Conservation (phyloP, 2,113 vertebrate genomes). For the Dissostichus mawsoni region DNA sequence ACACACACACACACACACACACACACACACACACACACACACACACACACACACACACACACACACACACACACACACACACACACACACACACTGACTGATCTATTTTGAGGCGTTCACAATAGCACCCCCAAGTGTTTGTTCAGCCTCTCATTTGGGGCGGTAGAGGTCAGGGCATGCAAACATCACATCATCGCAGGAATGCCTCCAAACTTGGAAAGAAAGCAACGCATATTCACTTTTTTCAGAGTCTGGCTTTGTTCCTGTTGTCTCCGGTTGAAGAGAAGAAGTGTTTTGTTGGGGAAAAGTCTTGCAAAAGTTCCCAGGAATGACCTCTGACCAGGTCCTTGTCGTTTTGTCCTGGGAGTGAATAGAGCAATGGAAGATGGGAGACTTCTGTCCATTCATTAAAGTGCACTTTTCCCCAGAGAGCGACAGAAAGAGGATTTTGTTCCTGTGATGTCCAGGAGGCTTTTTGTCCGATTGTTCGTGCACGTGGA, state of each 20-base stretch:
- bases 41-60: background rate
- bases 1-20: background rate
- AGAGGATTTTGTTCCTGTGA: slow-evolving; percentile 35
- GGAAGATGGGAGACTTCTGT: slow-evolving; percentile 27
- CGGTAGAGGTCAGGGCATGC: slow-evolving; percentile 62
- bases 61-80: background rate
- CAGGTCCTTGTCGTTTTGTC: slow-evolving; percentile 23
- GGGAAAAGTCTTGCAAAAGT: slow-evolving; percentile 9
- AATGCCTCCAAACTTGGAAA: slow-evolving; percentile 41
- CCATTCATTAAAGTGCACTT: slow-evolving; percentile 18
- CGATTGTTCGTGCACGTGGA: slow-evolving; percentile 54
- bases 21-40: too few relatives aligned
- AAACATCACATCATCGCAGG: slow-evolving; percentile 66
- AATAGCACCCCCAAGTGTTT: slow-evolving; percentile 71
- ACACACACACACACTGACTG: slow-evolving; percentile 5
- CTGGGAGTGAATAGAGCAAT: slow-evolving; percentile 19
- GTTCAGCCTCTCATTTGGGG: slow-evolving; percentile 59
- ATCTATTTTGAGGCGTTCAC: slow-evolving; percentile 67
- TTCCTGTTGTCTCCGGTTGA: slow-evolving; percentile 25
- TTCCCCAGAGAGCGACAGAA: slow-evolving; percentile 5
- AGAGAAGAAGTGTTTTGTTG: slow-evolving; percentile 25
- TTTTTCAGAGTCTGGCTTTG: slow-evolving; percentile 4
- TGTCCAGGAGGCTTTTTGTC: slow-evolving; percentile 60
- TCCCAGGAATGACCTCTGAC: slow-evolving; percentile 45
- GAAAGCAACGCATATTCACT: background rate